Conservation (phyloP, 2,113 vertebrate genomes). For the Dendrocopos noguchii region DNA sequence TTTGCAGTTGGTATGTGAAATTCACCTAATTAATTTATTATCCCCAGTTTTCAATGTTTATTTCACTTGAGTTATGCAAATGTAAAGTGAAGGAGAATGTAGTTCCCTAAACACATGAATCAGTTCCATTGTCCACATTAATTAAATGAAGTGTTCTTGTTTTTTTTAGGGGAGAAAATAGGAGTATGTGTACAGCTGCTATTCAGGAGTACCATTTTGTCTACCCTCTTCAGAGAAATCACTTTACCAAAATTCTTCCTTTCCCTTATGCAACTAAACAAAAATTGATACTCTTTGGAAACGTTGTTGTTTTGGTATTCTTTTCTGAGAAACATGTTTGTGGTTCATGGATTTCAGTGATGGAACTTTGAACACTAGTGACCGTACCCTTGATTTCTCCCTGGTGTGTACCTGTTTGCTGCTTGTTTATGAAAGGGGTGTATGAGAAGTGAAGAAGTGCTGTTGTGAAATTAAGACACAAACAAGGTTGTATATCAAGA, state of each 20-base stretch:
- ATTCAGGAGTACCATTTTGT: background rate
- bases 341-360: background rate
- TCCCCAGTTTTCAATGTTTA: background rate
- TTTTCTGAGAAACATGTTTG: background rate
- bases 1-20: background rate
- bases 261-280: background rate
- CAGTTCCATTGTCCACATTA: background rate
- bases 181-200: background rate
- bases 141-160: slow-evolving; percentile 18
- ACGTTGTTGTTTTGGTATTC: background rate
- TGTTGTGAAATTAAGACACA: too few species aligned
- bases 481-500: too few species aligned
- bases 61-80: slow-evolving; percentile 7
- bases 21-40: background rate
- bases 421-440: background rate
- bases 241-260: background rate
- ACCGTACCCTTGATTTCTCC: slow-evolving; percentile 34
- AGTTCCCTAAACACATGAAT: background rate
- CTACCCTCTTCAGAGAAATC: background rate
- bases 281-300: background rate
- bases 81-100: background rate
- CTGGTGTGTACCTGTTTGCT: slow-evolving; percentile 44
- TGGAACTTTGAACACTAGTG: background rate
- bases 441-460: background rate
- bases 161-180: slow-evolving; percentile 12